Percentiles rank a stretch among this genome's conserved stretches.
phyloP scores from a whole-genome alignment of 2,888 invertebrate species.

The Drosophila niveifrons region DNA sequence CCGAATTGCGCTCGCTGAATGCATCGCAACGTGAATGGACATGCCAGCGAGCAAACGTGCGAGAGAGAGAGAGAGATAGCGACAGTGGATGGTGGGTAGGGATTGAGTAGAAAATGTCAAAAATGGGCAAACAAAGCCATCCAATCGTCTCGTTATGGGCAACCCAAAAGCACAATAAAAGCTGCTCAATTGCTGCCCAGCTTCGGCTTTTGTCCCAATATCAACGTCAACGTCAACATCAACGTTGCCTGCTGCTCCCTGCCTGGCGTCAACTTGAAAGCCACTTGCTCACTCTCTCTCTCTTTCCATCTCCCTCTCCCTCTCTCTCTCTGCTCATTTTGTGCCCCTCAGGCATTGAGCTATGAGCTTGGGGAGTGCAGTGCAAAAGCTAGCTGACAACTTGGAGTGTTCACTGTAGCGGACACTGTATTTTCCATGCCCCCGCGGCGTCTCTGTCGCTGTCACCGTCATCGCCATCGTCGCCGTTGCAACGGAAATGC shows the following conservation, averaged over 20 bases:
- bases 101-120: constrained; percentile 19
- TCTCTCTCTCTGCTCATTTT: too few relatives aligned
- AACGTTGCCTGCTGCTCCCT: constrained; percentile 3
- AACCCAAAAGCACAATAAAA: constrained; percentile 54
- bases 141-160: constrained; percentile 44
- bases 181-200: constrained; percentile 54
- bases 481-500: constrained; percentile 48
- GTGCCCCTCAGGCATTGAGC: constrained; percentile 3
- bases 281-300: constrained; percentile 25
- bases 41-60: background rate
- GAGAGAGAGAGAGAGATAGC: background rate
- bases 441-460: too few relatives aligned
- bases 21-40: constrained; percentile 3
- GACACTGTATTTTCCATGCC: background rate
- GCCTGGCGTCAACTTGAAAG: constrained; percentile 41
- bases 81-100: background rate
- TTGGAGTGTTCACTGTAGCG: constrained; percentile 25
- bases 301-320: background rate
- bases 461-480: background rate
- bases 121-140: constrained; percentile 44
- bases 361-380: background rate
- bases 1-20: constrained; percentile 15
- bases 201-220: constrained; percentile 33
- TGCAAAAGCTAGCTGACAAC: constrained; percentile 9
- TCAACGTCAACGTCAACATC: constrained; percentile 39